phyloP scores from a whole-genome alignment of 2,888 invertebrate species.

The Patella caerulea region DNA sequence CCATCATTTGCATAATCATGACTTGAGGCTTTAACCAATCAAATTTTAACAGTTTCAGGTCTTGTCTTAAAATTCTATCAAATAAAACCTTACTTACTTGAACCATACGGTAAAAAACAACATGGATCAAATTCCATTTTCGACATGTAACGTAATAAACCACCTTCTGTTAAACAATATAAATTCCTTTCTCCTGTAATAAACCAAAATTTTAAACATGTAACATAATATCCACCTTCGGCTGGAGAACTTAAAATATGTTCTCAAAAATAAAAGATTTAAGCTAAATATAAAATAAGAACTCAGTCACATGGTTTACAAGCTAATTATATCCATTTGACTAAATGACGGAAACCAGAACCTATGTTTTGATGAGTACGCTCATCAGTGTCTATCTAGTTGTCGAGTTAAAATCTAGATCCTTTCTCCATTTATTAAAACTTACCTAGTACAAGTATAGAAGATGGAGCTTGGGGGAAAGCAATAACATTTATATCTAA shows the following conservation, averaged over 20 bases:
- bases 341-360: no score
- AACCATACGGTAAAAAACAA: conserved; percentile 63
- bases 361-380: no score
- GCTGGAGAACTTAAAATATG: not conserved
- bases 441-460: conserved; percentile 82
- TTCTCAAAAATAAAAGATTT: not conserved
- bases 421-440: not conserved
- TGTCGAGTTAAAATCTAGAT: no score
- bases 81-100: conserved; percentile 44
- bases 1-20: no score
- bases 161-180: conserved; percentile 80
- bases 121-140: conserved; percentile 86
- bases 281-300: not conserved
- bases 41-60: no score
- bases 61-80: no score
- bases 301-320: not conserved
- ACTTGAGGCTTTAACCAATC: no score
- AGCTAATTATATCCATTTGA: no score
- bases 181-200: conserved; percentile 81
- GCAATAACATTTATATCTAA: conserved; percentile 78
- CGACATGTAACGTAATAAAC: conserved; percentile 85
- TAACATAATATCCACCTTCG: conserved; percentile 2
- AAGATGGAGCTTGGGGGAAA: conserved; percentile 76
- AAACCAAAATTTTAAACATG: conserved; percentile 13
- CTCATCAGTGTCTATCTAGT: no score